Percentiles rank a stretch among this genome's conserved stretches.
Evolutionary conservation across 1,140 invertebrate species (phyloP).

Genomic region (Scaptodrosophila lebanonensis): DNA sequence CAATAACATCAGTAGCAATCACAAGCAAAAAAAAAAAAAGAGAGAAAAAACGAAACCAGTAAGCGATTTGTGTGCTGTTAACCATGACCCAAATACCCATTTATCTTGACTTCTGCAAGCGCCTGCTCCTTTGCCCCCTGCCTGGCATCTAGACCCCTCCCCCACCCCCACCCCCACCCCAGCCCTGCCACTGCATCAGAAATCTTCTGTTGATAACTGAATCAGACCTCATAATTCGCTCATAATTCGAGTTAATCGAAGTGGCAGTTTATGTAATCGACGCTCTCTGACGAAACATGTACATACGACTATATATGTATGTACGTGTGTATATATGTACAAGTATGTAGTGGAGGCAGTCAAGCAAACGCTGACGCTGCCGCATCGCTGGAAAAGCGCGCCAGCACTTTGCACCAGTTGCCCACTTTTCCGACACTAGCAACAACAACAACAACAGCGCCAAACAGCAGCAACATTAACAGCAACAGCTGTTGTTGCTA

Average conservation of each 20-base stretch:
- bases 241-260: background rate
- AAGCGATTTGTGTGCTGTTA: constrained; percentile 59
- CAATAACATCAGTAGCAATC: no score
- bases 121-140: no score
- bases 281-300: constrained; percentile 34
- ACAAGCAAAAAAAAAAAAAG: constrained; percentile 13
- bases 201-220: constrained; percentile 24
- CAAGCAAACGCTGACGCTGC: constrained; percentile 44
- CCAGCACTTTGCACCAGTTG: constrained; percentile 47
- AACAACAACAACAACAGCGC: constrained; percentile 4
- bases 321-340: no score
- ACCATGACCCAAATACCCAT: constrained; percentile 68
- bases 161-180: no score
- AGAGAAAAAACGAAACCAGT: constrained; percentile 41
- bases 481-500: no score
- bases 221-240: constrained; percentile 25
- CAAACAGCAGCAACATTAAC: background rate
- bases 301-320: no score
- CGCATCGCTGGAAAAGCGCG: constrained; percentile 57
- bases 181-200: background rate
- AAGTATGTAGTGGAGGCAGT: no score
- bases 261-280: constrained; percentile 46
- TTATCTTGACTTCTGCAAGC: constrained; percentile 65
- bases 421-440: constrained; percentile 29
- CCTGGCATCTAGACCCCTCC: no score